phyloP scores from a whole-genome alignment of 2,888 invertebrate genomes.

The Rhabditoides inermis region DNA sequence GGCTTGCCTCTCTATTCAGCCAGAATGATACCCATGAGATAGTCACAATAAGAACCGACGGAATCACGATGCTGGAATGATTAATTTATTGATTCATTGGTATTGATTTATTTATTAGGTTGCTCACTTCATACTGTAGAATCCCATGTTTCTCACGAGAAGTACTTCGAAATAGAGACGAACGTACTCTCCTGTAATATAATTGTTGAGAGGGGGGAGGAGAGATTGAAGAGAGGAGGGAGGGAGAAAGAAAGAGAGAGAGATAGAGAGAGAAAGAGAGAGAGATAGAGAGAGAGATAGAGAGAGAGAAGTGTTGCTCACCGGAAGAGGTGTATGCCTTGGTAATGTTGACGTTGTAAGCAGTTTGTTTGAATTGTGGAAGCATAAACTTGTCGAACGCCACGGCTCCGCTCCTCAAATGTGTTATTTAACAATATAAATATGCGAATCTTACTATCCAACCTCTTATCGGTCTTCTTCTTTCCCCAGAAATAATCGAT shows the following conservation, averaged over 20 bases:
- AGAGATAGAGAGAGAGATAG: neutral
- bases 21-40: conserved; percentile 52
- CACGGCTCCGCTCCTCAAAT: conserved; percentile 20
- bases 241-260: neutral
- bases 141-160: conserved; percentile 92
- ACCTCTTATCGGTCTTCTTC: conserved; percentile 48
- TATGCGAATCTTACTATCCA: conserved; percentile 42
- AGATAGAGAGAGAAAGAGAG: neutral
- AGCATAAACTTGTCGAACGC: conserved; percentile 53
- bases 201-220: neutral
- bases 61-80: conserved; percentile 39
- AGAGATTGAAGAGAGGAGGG: neutral
- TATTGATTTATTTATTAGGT: too few species aligned
- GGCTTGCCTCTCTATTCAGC: conserved; percentile 49
- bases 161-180: conserved; percentile 51
- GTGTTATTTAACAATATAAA: neutral
- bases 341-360: conserved; percentile 41
- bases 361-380: conserved; percentile 55
- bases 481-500: conserved; percentile 57
- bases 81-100: too few species aligned
- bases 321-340: conserved; percentile 44
- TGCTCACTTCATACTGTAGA: conserved; percentile 86
- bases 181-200: conserved; percentile 52
- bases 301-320: conserved; percentile 5
- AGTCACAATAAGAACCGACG: conserved; percentile 45